Percentiles rank a stretch among this genome's conserved stretches.
Evolutionary conservation across 30 jellyfish, hydroid and myxozoan genomes (phyloP).

Genomic region (Chironex yamaguchii): DNA sequence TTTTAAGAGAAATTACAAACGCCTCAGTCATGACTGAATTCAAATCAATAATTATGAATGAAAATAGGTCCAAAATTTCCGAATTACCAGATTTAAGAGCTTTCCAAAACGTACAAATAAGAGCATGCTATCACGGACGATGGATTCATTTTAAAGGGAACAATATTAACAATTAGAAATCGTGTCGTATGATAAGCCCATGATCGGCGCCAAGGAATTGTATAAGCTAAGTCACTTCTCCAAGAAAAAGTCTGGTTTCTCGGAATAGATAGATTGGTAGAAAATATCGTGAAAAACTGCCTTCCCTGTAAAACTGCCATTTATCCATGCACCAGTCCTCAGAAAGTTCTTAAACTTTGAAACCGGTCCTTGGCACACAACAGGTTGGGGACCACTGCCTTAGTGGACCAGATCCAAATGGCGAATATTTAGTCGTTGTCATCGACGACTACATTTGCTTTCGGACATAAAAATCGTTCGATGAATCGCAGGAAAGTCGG

Average conservation of each 20-base stretch:
- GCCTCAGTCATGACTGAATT: too few species aligned
- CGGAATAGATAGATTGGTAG: conserved; percentile 6
- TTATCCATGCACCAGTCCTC: background rate
- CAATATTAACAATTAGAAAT: too few species aligned
- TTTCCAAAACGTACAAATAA: too few species aligned
- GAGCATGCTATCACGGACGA: too few species aligned
- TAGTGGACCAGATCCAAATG: conserved; percentile 38
- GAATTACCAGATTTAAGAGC: too few species aligned
- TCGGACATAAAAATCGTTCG: conserved; percentile 39
- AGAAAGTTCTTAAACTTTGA: conserved; percentile 10
- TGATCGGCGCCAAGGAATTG: conserved; percentile 65
- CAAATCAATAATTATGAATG: too few species aligned
- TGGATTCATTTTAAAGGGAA: too few species aligned
- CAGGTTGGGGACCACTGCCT: too few species aligned
- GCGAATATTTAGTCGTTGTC: conserved; percentile 50
- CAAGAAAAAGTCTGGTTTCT: conserved; percentile 58
- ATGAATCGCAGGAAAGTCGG: background rate
- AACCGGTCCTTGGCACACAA: background rate
- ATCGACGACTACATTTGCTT: conserved; percentile 12
- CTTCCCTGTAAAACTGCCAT: conserved; percentile 48
- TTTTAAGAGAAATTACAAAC: too few species aligned
- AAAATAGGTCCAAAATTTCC: too few species aligned
- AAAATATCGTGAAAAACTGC: conserved; percentile 2
- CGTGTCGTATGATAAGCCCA: too few species aligned
- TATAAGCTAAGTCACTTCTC: conserved; percentile 9